phyloP scores from a whole-genome alignment of 2,113 vertebrate genomes.

The Carollia perspicillata region DNA sequence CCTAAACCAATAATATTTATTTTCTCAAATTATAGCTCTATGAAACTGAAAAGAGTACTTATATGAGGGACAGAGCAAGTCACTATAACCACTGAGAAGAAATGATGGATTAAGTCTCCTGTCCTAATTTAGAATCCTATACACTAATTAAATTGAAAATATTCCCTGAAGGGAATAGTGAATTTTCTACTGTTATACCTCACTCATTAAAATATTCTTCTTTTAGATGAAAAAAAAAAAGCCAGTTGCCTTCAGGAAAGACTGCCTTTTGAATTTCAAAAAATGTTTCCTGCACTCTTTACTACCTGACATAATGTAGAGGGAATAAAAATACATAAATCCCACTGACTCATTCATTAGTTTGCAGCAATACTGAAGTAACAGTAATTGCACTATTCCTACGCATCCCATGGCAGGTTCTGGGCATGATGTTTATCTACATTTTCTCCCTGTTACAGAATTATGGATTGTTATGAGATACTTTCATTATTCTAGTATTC shows the following conservation, averaged over 20 bases:
- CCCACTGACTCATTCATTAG: neutral
- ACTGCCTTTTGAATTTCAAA: neutral
- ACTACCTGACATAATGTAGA: neutral
- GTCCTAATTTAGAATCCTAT: neutral
- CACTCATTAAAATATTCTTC: neutral
- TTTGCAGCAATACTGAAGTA: neutral
- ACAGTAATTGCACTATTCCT: neutral
- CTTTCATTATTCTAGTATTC: neutral
- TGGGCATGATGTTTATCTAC: neutral
- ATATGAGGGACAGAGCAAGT: neutral
- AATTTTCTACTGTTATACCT: neutral
- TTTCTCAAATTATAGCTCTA: neutral
- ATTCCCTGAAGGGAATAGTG: neutral
- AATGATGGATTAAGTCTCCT: neutral
- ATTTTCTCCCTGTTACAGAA: neutral
- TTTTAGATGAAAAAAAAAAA: neutral
- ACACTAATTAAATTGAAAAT: slow-evolving; percentile 12
- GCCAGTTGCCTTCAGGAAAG: neutral
- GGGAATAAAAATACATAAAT: neutral
- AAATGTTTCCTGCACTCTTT: neutral
- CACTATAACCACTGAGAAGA: neutral
- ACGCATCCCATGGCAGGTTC: neutral
- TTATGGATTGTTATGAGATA: neutral
- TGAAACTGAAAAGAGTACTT: neutral
- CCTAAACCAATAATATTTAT: neutral